Evolutionary conservation across 2,113 vertebrate genomes (phyloP), one percentile per base, ranked within the genome.

Genomic region (Helogale parvula): DNA sequence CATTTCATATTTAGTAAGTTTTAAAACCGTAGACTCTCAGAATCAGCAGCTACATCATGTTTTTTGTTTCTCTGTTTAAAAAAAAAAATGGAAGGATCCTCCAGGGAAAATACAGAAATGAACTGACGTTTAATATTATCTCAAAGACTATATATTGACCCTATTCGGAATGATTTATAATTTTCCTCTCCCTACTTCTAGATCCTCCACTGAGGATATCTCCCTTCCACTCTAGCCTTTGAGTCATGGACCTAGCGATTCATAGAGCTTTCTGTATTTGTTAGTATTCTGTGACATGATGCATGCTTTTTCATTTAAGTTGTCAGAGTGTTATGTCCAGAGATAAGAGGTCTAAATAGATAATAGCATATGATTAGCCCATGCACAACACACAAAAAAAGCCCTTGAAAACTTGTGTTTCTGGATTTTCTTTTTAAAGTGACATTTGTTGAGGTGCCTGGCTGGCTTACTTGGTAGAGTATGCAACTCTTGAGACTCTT

Each of bases 341-440:
- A 83, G 41, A 76, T 54, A 89, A 91, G 81, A 96, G 68, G 50
- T 83, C 88, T 83, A 8, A 47, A 16, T n/a, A n/a, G 19, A n/a
- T 71, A 50, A 63, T 60, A 60, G 23, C 1, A 4, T 45, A 2
- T 50, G 57, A 17, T 47, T 69, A 83, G 13, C 60, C 74, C 69
- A 29, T 45, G 50, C 27, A 16, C 76, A 68, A 25, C 65, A 33
- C 17, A 25, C 1, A 81, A 60, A 38, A 41, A 41, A 52, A 47
- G 23, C 63, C 66, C 16, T 50, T 50, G 79, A 88, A 91, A 52
- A 79, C 52, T 68, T 89, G 89, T 63, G 68, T 82, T 88, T 95
- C 81, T 79, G 72, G 45, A n/a, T 92, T 93, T 95, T 80, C 77
- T 96, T 77, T 77, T 88, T 38, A 17, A 94, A 82, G 66, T 68